phyloP scores from a whole-genome alignment of 2,888 invertebrate genomes.

The Epinotia nisella region DNA sequence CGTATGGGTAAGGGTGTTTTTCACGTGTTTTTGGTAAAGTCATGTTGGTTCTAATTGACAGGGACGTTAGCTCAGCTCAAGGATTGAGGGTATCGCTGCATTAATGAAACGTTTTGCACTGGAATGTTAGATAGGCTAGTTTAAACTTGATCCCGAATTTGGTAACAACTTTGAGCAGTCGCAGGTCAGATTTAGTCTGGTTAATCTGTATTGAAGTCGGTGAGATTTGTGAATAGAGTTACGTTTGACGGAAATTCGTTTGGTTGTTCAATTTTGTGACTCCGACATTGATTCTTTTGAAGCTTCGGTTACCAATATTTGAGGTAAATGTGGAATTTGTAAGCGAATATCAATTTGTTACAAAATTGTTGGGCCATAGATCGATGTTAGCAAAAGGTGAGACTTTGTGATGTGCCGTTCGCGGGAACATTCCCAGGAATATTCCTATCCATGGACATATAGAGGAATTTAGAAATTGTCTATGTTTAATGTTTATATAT shows the following conservation, averaged over 20 bases:
- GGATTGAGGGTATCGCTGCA: constrained; percentile 17
- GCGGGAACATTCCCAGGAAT: too few species aligned
- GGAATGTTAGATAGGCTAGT: background rate
- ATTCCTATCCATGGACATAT: too few species aligned
- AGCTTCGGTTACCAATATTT: constrained; percentile 14
- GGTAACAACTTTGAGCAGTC: background rate
- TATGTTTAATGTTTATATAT: too few species aligned
- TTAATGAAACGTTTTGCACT: background rate
- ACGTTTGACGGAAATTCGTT: constrained; percentile 12
- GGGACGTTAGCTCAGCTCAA: constrained; percentile 1
- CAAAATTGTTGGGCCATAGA: background rate
- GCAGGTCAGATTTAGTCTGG: background rate
- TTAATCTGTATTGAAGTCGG: background rate
- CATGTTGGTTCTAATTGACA: constrained; percentile 25
- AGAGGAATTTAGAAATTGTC: too few species aligned
- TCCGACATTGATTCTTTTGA: constrained; percentile 23
- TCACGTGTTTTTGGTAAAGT: background rate
- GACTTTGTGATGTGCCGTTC: too few species aligned
- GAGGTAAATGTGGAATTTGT: background rate
- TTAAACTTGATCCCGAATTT: background rate
- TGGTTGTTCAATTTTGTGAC: constrained; percentile 31
- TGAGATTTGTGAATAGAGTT: background rate
- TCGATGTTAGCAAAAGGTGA: too few species aligned
- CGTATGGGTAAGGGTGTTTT: background rate
- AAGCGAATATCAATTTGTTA: constrained; percentile 1